Base-by-base conservation (phyloP, 2,797 vertebrate species). In the Emydoidea blandingii region DNA sequence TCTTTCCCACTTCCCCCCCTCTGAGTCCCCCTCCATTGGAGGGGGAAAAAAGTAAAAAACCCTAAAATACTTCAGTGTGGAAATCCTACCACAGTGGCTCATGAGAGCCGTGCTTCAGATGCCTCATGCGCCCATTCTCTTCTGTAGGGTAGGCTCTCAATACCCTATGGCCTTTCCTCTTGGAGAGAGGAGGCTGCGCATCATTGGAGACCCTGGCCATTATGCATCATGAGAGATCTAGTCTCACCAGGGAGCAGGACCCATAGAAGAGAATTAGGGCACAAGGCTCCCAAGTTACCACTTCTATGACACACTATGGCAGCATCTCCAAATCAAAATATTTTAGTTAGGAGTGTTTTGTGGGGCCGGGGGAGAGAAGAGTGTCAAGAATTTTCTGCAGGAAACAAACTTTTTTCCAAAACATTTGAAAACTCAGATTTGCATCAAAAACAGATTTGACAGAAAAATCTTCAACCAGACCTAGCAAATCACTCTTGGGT, bases 21-120 rank as follows among this genome's bases (percentile, higher is more conserved):
- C 34, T 5, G 1, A 23, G 12, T 62, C 59, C 21, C 19, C 10
- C 18, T 23, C 0, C 5, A 11, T 1, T 82, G 41, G 14, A 54
- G n/a, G 41, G n/a, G n/a, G n/a, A n/a, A n/a, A n/a, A n/a, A n/a
- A 59, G 14, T 34, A 62, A 62, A 62, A 34, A 6, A 15, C 5
- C 18, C 8, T n/a, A 21, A 37, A 72, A 72, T 41, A 41, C 37
- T 72, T 72, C 19, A 6, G 68, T 72, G 31, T 62, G 59, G 59
- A 74, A 74, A 74, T 44, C 19, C 11, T 44, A 23, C 23, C 37
- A 37, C 9, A 74, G 37, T 41, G 21, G 23, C 21, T 41, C 15
- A 8, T 65, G 6, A 65, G 14, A 65, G 16, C 62, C 18, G 34
- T 65, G 16, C 31, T 65, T 65, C 31, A 65, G 31, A 54, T 10